A percentile compares a stretch with the other conserved stretches of the same genome.
phyloP scores from a whole-genome alignment of 2,797 vertebrate genomes.

The Phoeniculus purpureus region DNA sequence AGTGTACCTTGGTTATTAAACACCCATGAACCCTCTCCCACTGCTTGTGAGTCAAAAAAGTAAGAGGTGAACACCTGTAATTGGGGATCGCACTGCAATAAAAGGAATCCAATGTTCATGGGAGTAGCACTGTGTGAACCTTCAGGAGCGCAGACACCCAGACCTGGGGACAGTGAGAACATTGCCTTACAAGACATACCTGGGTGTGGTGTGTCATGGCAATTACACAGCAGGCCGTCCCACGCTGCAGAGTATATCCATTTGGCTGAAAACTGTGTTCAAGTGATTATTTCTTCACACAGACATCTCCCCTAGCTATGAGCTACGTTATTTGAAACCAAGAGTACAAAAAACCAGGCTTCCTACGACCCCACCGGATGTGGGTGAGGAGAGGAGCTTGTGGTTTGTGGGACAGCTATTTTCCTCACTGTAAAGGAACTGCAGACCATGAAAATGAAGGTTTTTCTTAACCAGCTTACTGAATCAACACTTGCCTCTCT shows the following conservation, averaged over 20 bases:
- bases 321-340: not conserved
- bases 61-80: not conserved
- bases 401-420: not conserved
- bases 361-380: rapidly evolving
- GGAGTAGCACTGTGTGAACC: not conserved
- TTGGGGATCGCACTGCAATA: not conserved
- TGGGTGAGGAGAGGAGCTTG: not conserved
- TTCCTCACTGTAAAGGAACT: not conserved
- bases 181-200: rapidly evolving
- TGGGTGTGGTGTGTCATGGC: not conserved
- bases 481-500: not conserved
- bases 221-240: not conserved
- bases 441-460: not conserved
- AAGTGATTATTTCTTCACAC: not conserved
- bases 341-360: not conserved
- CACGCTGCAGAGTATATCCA: not conserved
- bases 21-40: not conserved
- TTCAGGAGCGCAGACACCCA: not conserved
- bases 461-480: not conserved
- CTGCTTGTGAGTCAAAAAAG: not conserved
- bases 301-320: not conserved
- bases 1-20: not conserved
- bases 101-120: not conserved
- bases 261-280: not conserved
- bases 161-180: rapidly evolving